A percentile compares a stretch with the other conserved stretches of the same genome.
phyloP scores from a whole-genome alignment of 2,888 invertebrate genomes.

The Diachrysia chrysitis region DNA sequence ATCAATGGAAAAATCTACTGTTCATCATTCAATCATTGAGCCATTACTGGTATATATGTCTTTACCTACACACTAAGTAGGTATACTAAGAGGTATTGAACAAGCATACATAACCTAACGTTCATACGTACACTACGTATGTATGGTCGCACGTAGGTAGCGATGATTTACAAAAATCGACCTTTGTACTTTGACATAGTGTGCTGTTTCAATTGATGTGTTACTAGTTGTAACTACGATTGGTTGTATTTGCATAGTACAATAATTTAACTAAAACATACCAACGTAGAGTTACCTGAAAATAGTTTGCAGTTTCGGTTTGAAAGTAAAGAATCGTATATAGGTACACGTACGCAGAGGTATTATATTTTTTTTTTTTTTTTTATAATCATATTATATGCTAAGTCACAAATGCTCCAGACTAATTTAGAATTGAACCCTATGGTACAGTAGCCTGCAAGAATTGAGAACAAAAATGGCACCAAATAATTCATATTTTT shows the following conservation, averaged over 20 bases:
- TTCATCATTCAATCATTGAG: background rate
- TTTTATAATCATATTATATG: background rate
- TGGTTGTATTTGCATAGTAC: too few species aligned
- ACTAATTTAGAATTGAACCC: slow-evolving; percentile 2
- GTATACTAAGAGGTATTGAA: background rate
- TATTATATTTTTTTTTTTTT: too few species aligned
- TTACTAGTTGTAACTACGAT: too few species aligned
- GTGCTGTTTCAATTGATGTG: too few species aligned
- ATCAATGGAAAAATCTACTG: slow-evolving; percentile 42
- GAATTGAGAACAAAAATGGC: background rate
- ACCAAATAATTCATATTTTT: background rate
- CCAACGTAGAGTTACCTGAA: too few species aligned
- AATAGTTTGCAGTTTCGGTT: too few species aligned
- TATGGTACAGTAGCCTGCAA: background rate
- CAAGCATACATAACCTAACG: background rate
- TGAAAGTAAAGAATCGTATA: too few species aligned
- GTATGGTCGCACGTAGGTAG: background rate
- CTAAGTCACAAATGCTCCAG: background rate
- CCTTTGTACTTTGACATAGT: background rate
- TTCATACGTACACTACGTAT: slow-evolving; percentile 8
- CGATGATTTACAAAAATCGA: background rate
- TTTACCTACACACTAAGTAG: background rate
- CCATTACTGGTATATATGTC: slow-evolving; percentile 4
- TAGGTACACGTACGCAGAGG: too few species aligned
- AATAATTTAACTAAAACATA: too few species aligned